Evolutionary conservation across 2,797 vertebrate genomes (phyloP), one percentile per base, ranked within the genome.

Genomic region (Chanos chanos): DNA sequence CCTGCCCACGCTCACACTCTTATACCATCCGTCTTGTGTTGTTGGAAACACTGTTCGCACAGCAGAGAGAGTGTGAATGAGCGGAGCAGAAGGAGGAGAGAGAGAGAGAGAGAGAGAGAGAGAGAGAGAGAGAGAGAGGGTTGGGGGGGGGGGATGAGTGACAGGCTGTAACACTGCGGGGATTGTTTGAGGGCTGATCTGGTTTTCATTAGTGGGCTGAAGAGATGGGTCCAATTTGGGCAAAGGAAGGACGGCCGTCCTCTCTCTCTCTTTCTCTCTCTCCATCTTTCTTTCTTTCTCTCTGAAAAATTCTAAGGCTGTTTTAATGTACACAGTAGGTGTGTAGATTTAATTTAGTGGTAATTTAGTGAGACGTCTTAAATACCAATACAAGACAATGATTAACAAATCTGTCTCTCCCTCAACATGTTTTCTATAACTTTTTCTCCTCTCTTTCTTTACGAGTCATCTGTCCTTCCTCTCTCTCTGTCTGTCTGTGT

Each of bases 131-230:
- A 54, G 43, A 41, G 15, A 21, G 3, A 1, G 19, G 21, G 54
- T 12, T 34, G 31, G 1, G 2, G 52, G 59, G 25, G 18, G 15
- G 34, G 33, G 51, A 75, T 64, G 82, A 83, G 62, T 28, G 73
- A 78, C 78, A 81, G 83, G 63, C 81, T 55, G 75, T 69, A 87
- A 91, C 89, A 88, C 83, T 84, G 85, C 68, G 39, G 74, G 76
- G 76, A 84, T 84, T 87, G 89, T 88, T 87, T 80, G 51, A 75
- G 77, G 74, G 55, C 65, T 72, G 82, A 82, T 89, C 89, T 91
- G 91, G 81, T 88, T 92, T 89, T 86, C 89, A 88, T 91, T 89
- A 90, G 47, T 18, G 41, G 34, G 33, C 53, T 71, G 76, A 79
- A 82, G 80, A 48, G 80, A 86, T 74, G 69, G 85, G 77, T 85